Evolutionary conservation across 2,888 invertebrate species (phyloP).

Genomic region (Epinotia demarniana): DNA sequence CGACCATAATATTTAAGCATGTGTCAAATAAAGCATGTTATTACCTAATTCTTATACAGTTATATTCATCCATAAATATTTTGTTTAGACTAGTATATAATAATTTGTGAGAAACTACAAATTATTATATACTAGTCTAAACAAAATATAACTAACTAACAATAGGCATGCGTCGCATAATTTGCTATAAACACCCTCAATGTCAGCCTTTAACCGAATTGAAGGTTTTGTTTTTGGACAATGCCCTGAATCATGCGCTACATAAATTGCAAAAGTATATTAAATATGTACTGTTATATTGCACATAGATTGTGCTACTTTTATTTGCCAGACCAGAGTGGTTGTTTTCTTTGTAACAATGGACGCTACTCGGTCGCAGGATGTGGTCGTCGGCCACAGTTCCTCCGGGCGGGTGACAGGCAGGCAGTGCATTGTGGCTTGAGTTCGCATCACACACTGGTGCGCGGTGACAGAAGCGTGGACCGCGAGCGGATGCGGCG

Average conservation of each 20-base stretch:
- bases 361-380: constrained; percentile 30
- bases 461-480: constrained; percentile 67
- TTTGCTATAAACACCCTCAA: constrained; percentile 18
- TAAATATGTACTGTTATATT: background rate
- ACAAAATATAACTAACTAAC: too few relatives aligned
- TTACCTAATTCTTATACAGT: background rate
- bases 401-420: constrained; percentile 1
- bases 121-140: too few relatives aligned
- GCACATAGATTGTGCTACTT: background rate
- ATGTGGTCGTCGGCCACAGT: constrained; percentile 38
- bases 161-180: background rate
- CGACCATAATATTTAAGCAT: background rate
- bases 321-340: constrained; percentile 12
- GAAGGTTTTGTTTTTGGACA: constrained; percentile 13
- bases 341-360: constrained; percentile 23
- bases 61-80: background rate
- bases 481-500: constrained; percentile 75
- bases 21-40: background rate
- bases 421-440: constrained; percentile 31
- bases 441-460: constrained; percentile 53
- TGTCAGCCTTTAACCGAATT: constrained; percentile 19
- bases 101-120: too few relatives aligned
- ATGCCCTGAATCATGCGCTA: constrained; percentile 1
- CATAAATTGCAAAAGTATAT: background rate
- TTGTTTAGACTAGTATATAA: background rate